Evolutionary conservation across 2,888 invertebrate species (phyloP), one percentile per base, ranked within the genome.

Genomic region (Drosophila recens): DNA sequence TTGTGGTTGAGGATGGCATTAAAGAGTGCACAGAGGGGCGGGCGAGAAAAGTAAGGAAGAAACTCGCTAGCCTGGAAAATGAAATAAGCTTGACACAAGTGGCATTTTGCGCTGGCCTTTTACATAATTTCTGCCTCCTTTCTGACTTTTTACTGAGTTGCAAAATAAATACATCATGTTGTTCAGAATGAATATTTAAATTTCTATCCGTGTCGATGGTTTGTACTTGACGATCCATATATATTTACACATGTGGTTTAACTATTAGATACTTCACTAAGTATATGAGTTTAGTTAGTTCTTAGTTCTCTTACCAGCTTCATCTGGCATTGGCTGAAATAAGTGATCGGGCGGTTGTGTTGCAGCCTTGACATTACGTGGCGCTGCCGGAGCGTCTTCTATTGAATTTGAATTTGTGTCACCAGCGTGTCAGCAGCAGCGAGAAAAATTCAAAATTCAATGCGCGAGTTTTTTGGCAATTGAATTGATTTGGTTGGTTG

Each of bases 251-350:
- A 51, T 42, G 8, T 42, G 8, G 46, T 46, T 9, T 42, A 72
- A 57, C 72, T 73, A 69, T 51, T 51, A 23, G 34, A 57, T 75
- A 67, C 40, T 79, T 67, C 33, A 53, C 61, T 78, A 67, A 52
- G 69, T 65, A 30, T 49, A 27, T 27, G 5, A 5, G 27, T 27
- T 27, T 66, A 23, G 15, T 61, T 43, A 42, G 67, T 65, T 42
- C 54, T 61, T 43, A 34, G 67, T 65, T 42, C 54, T 89, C 94
- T 94, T 95, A 96, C 96, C 96, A 93, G 95, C 94, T 93, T 95
- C 95, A 92, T 95, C 95, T 90, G 95, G 95, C 92, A 95, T 94
- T 88, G 94, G 94, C 93, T 94, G 94, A 93, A 95, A 95, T 92
- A 94, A 93, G 93, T 94, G 94, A 93, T 95, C 92, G 74, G 95